Evolutionary conservation across 2,888 invertebrate genomes (phyloP).

Genomic region (Orthosia gracilis): DNA sequence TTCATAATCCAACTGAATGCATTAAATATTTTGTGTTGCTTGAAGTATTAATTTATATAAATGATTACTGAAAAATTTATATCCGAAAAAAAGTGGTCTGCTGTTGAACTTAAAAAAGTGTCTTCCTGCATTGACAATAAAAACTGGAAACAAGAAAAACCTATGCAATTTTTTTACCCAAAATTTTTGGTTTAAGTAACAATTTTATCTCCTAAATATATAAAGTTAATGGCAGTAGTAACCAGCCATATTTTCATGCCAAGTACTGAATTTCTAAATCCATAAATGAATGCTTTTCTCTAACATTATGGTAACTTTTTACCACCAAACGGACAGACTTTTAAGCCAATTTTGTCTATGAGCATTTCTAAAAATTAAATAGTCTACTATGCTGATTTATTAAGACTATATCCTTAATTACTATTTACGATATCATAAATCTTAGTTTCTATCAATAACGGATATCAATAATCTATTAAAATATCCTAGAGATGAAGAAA

Average conservation of each 20-base stretch:
- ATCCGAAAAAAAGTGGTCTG: no score
- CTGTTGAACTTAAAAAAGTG: no score
- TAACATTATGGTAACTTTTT: not conserved
- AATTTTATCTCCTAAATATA: not conserved
- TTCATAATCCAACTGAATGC: no score
- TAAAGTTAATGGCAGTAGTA: not conserved
- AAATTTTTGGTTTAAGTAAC: not conserved
- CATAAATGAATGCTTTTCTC: not conserved
- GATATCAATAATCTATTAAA: not conserved
- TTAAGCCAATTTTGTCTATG: not conserved
- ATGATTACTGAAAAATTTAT: no score
- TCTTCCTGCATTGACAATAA: no score
- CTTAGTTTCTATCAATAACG: slow-evolving; percentile 3
- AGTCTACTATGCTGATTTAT: not conserved
- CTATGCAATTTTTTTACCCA: no score
- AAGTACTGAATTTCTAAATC: not conserved
- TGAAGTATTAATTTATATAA: no score
- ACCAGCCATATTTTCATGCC: not conserved
- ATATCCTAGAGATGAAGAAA: not conserved
- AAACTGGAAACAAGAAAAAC: no score
- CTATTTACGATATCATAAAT: slow-evolving; percentile 2
- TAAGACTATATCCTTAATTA: not conserved
- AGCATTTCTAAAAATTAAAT: not conserved
- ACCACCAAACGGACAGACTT: not conserved
- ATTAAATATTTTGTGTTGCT: no score